Conservation (phyloP, 2,113 vertebrate genomes). For the Opisthocomus hoazin region DNA sequence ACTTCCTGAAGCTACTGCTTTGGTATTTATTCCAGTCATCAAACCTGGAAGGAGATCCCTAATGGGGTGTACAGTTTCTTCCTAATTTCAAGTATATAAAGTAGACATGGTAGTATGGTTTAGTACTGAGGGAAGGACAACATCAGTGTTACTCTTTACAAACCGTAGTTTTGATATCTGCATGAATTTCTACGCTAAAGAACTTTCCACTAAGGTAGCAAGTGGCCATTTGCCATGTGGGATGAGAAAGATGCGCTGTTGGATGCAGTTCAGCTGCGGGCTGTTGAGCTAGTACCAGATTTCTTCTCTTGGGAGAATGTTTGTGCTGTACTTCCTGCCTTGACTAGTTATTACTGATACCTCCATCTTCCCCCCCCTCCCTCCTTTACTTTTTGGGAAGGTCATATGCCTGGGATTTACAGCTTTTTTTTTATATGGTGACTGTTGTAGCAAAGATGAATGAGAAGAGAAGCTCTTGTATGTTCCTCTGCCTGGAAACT, state of each 20-base stretch:
- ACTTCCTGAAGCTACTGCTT: not conserved
- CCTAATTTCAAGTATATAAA: not conserved
- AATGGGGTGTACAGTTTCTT: not conserved
- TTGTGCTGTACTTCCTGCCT: not conserved
- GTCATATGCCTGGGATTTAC: not conserved
- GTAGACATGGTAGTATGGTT: not conserved
- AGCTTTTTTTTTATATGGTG: not conserved
- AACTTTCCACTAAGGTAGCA: not conserved
- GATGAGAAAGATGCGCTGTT: not conserved
- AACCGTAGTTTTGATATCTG: not conserved
- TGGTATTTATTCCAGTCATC: not conserved
- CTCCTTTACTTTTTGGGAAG: slow-evolving; percentile 30
- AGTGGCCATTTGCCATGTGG: not conserved
- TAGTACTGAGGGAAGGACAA: not conserved
- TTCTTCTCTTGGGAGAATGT: not conserved
- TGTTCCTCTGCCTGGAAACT: not conserved
- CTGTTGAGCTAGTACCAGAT: not conserved
- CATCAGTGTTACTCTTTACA: fast-evolving
- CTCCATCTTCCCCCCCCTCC: not conserved
- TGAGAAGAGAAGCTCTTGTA: not conserved
- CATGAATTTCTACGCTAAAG: not conserved
- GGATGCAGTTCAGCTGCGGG: not conserved
- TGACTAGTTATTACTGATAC: not conserved
- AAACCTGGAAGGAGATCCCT: not conserved
- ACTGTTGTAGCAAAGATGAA: slow-evolving; percentile 19